A percentile compares a stretch with the other conserved stretches of the same genome.
These are phyloP conservation scores for Cyprinodon brontotheroides DNA, from an alignment of 2,113 vertebrate species.

Conservation along the genomic window DNA sequence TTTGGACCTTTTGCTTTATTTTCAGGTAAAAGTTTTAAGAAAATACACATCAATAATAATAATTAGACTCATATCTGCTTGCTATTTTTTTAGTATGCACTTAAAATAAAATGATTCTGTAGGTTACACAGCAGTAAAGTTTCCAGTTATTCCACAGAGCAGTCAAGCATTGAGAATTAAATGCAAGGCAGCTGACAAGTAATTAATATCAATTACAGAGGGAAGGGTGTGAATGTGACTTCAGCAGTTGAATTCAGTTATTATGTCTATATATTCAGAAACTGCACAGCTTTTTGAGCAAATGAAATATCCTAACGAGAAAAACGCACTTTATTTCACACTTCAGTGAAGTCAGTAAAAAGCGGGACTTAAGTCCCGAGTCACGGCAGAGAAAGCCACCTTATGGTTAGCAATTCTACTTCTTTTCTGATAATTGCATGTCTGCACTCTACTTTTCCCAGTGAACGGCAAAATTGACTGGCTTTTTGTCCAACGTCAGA, in stretches of 20 bases:
- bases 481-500: slow-evolving; percentile 47
- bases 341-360: slow-evolving; percentile 53
- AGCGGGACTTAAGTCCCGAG: slow-evolving; percentile 47
- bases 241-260: slow-evolving; percentile 27
- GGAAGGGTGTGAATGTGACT: slow-evolving; percentile 73
- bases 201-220: slow-evolving; percentile 79
- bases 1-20: background rate
- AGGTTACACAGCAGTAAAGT: slow-evolving; percentile 21
- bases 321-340: slow-evolving; percentile 62
- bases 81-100: slow-evolving; percentile 4
- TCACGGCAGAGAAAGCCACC: slow-evolving; percentile 41
- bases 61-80: background rate
- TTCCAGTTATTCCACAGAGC: slow-evolving; percentile 55
- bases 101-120: slow-evolving; percentile 26
- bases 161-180: slow-evolving; percentile 51
- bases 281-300: slow-evolving; percentile 13
- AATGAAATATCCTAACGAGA: slow-evolving; percentile 55
- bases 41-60: slow-evolving; percentile 5
- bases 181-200: slow-evolving; percentile 66
- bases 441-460: slow-evolving; percentile 31
- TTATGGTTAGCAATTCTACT: slow-evolving; percentile 16
- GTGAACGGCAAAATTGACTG: slow-evolving; percentile 26
- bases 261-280: slow-evolving; percentile 16
- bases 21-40: slow-evolving; percentile 2
- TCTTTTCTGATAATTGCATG: slow-evolving; percentile 46